Conservation (phyloP, 2,888 invertebrate genomes). For the Strigamia crassipes region DNA sequence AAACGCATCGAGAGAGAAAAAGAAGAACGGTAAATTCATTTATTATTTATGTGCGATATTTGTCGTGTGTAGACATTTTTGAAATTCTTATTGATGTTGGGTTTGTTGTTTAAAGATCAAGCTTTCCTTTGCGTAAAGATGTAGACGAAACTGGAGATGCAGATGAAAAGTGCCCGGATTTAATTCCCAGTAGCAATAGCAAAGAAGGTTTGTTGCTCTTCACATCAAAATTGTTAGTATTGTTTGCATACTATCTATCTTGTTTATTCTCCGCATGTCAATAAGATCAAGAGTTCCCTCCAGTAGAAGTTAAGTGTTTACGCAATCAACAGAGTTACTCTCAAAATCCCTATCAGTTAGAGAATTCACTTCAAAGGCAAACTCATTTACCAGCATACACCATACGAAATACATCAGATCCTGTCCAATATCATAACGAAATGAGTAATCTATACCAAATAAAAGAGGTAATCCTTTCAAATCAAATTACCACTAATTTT, state of each 20-base stretch:
- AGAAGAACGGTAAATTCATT: constrained; percentile 45
- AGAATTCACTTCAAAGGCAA: not conserved
- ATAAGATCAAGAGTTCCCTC: constrained; percentile 49
- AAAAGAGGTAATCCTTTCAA: not conserved
- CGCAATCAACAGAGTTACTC: constrained; percentile 45
- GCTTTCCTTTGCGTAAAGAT: constrained; percentile 50
- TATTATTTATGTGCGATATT: not conserved
- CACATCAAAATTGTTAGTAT: not conserved
- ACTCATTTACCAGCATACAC: constrained; percentile 26
- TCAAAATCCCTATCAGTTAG: constrained; percentile 35
- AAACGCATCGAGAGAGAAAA: constrained; percentile 49
- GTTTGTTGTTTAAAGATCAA: constrained; percentile 46
- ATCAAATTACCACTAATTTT: not conserved
- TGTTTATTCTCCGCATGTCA: not conserved
- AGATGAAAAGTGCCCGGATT: constrained; percentile 67
- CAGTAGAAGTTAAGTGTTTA: constrained; percentile 50
- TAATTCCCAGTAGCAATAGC: constrained; percentile 64
- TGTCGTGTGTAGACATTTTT: not conserved
- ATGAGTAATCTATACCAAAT: constrained; percentile 35
- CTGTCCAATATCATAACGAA: constrained; percentile 22
- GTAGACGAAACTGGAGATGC: constrained; percentile 56
- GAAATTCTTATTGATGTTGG: not conserved
- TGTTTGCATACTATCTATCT: not conserved
- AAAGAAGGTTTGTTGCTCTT: constrained; percentile 41
- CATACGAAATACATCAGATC: constrained; percentile 23